Conservation (phyloP, 2,797 vertebrate species). For the Gymnodraco acuticeps region DNA sequence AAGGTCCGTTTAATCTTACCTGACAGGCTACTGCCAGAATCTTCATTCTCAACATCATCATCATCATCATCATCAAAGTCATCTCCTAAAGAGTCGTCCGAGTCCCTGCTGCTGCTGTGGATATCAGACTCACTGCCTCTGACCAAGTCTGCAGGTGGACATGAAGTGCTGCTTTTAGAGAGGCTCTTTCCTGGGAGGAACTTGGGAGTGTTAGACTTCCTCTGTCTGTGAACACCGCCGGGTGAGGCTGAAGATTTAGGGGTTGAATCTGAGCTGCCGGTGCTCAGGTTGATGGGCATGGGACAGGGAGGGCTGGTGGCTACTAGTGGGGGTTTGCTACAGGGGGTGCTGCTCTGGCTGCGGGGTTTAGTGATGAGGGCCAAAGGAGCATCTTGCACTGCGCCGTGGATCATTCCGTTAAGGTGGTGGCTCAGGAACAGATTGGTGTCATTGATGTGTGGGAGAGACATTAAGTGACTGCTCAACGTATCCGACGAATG, state of each 20-base stretch:
- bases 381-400: slow-evolving; percentile 93
- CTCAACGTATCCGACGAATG: slow-evolving; percentile 80
- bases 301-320: slow-evolving; percentile 80
- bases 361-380: slow-evolving; percentile 92
- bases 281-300: slow-evolving; percentile 89
- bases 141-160: slow-evolving; percentile 84
- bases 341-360: slow-evolving; percentile 80
- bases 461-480: slow-evolving; percentile 82
- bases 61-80: slow-evolving; percentile 89
- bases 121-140: slow-evolving; percentile 89
- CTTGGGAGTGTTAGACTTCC: slow-evolving; percentile 82
- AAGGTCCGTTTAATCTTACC: slow-evolving; percentile 79
- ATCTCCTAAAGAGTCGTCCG: slow-evolving; percentile 92
- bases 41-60: slow-evolving; percentile 85
- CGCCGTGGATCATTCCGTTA: slow-evolving; percentile 87
- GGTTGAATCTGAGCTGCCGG: slow-evolving; percentile 72
- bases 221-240: slow-evolving; percentile 75
- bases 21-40: slow-evolving; percentile 94
- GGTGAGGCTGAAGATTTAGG: slow-evolving; percentile 81
- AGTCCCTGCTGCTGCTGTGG: slow-evolving; percentile 92
- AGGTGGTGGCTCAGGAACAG: slow-evolving; percentile 89
- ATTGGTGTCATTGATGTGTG: slow-evolving; percentile 87
- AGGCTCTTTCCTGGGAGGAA: slow-evolving; percentile 73
- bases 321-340: slow-evolving; percentile 80
- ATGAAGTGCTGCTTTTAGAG: slow-evolving; percentile 76